Evolutionary conservation across 2,113 vertebrate genomes (phyloP).

Genomic region (Plecturocebus donacophilus): DNA sequence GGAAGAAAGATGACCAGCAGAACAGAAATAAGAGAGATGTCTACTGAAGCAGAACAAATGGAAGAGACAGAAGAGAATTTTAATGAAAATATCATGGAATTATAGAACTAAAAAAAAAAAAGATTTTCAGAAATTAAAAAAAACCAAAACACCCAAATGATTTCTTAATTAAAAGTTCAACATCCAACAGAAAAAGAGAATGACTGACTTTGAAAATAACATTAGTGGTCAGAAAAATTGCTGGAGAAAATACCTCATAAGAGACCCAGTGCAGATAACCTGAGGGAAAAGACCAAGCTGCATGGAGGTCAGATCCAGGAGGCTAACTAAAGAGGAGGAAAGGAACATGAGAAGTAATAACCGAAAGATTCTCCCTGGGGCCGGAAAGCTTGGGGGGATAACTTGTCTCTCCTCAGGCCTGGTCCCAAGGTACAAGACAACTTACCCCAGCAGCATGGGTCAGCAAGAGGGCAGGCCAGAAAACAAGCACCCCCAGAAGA

Average conservation of each 20-base stretch:
- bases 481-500: too few species aligned
- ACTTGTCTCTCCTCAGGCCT: too few species aligned
- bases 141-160: background rate
- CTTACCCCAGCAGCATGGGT: too few species aligned
- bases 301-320: background rate
- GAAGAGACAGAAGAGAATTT: slow-evolving; percentile 53
- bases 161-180: slow-evolving; percentile 54
- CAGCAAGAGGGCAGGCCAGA: too few species aligned
- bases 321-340: background rate
- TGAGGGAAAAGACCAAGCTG: background rate
- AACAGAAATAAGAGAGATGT: slow-evolving; percentile 35
- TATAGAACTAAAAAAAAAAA: background rate
- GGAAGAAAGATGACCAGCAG: slow-evolving; percentile 29
- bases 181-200: slow-evolving; percentile 29
- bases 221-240: slow-evolving; percentile 41
- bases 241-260: slow-evolving; percentile 25
- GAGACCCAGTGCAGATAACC: background rate
- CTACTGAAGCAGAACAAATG: slow-evolving; percentile 36
- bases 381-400: too few species aligned
- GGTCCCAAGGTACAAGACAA: too few species aligned
- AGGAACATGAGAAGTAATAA: background rate
- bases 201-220: slow-evolving; percentile 2
- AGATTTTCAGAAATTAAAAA: slow-evolving; percentile 30
- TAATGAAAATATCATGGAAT: slow-evolving; percentile 56
- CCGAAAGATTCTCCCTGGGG: too few species aligned